Base-by-base conservation (phyloP, 2,888 invertebrate species). In the Miltochrista miniata region DNA sequence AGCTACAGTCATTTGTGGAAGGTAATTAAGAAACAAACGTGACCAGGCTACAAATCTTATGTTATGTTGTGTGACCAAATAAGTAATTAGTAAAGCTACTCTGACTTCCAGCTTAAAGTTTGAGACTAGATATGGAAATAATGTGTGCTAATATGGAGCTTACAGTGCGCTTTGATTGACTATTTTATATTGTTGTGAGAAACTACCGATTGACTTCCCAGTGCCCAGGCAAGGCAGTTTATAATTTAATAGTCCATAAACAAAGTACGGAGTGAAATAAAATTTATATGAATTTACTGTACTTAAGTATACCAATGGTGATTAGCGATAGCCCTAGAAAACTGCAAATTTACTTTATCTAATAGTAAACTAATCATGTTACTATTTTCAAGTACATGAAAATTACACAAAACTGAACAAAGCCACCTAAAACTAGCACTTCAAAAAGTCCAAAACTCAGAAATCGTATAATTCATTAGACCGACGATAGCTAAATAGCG, bases 1-100 rank as follows among this genome's bases (percentile, higher is more conserved):
- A 55, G 48, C 31, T 30, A 43, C 18, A 48, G 45, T 52, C 54
- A 58, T 58, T 53, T 53, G 60, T 33, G 54, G 45, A 52, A 60
- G 62, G 45, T 57, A 55, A 60, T 60, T 54, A 45, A 40, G 13
- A 24, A 35, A 12, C 43, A 59, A 52, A 61, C 54, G 61, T 60
- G 60, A 44, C 49, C 45, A 51, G 34, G 43, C 41, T 55, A 48
- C 48, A 45, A 47, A 45, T 56, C 48, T 62, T 50, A 58, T 45
- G 51, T 47, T 45, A 14, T 57, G 57, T n/a, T n/a, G n/a, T n/a
- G 60, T 50, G 56, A 45, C 38, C 59, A 42, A 36, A 40, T 34
- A 40, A 46, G 14, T 38, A 51, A 24, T 50, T 50, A 53, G 45
- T 48, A 44, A 62, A 24, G 34, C 33, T 60, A 58, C 65, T 58